Conservation (phyloP, 92 coral and sea anemone genomes). For the Zoanthus gigantus region DNA sequence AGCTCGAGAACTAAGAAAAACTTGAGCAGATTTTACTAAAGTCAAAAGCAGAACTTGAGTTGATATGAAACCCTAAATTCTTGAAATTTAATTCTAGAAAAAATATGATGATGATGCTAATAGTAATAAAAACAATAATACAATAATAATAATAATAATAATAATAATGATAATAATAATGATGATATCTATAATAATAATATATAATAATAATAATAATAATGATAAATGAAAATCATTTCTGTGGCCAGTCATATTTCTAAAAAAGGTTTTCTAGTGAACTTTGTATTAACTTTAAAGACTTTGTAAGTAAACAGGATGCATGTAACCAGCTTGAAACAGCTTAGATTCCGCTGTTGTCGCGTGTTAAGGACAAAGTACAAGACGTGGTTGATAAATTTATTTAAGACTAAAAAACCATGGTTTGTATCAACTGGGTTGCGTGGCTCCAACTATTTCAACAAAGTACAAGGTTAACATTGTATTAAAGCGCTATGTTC, state of each 20-base stretch:
- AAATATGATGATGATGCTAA: background rate
- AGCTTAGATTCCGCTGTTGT: no score
- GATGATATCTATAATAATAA: background rate
- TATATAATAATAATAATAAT: background rate
- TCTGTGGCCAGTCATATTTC: background rate
- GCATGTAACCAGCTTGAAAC: no score
- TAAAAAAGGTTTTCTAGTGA: no score
- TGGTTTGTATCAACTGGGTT: background rate
- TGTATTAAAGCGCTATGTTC: background rate
- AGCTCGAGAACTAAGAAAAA: no score
- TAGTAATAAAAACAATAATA: no score
- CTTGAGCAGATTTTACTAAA: no score
- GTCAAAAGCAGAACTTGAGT: no score
- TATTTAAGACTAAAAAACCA: background rate
- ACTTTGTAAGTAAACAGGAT: no score
- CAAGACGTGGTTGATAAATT: background rate
- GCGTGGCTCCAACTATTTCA: background rate
- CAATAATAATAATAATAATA: background rate
- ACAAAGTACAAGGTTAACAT: background rate
- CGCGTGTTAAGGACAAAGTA: no score
- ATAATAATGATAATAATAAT: background rate
- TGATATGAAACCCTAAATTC: no score
- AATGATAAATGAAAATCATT: background rate
- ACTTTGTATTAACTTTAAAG: no score
- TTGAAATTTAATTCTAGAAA: no score